Percentiles rank a stretch among this genome's conserved stretches.
phyloP scores from a whole-genome alignment of 2,888 invertebrate species.

The Tiliacea citrago region DNA sequence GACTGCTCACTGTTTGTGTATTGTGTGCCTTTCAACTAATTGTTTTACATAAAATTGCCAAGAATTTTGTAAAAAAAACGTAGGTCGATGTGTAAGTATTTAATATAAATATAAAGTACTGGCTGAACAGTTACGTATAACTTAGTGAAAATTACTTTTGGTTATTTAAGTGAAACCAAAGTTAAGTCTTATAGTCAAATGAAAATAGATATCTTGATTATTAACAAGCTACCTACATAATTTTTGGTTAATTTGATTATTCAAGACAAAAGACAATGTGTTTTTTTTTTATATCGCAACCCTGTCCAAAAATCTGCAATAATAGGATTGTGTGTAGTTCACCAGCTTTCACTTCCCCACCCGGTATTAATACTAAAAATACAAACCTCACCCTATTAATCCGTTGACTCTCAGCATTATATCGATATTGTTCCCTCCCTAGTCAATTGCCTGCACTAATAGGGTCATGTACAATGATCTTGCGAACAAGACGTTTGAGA shows the following conservation, averaged over 20 bases:
- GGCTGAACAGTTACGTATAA: neutral
- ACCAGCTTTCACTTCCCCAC: conserved; percentile 16
- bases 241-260: neutral
- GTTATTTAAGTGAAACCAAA: neutral
- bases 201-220: neutral
- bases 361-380: conserved; percentile 31
- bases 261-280: neutral
- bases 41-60: conserved; percentile 12
- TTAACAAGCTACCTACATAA: neutral
- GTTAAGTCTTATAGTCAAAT: neutral
- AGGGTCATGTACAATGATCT: conserved; percentile 58
- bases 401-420: conserved; percentile 30
- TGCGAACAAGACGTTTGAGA: conserved; percentile 55
- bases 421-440: conserved; percentile 50
- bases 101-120: neutral
- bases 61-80: neutral
- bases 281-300: neutral
- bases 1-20: conserved; percentile 52
- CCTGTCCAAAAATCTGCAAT: conserved; percentile 18
- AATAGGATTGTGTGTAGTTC: conserved; percentile 16
- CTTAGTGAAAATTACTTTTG: neutral
- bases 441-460: conserved; percentile 55
- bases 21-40: conserved; percentile 22
- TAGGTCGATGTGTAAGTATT: neutral
- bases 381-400: conserved; percentile 36